Percentiles rank a stretch among this genome's conserved stretches.
These are phyloP conservation scores for Embiotoca jacksoni DNA, from an alignment of 2,113 vertebrate genomes.

Conservation along the genomic window DNA sequence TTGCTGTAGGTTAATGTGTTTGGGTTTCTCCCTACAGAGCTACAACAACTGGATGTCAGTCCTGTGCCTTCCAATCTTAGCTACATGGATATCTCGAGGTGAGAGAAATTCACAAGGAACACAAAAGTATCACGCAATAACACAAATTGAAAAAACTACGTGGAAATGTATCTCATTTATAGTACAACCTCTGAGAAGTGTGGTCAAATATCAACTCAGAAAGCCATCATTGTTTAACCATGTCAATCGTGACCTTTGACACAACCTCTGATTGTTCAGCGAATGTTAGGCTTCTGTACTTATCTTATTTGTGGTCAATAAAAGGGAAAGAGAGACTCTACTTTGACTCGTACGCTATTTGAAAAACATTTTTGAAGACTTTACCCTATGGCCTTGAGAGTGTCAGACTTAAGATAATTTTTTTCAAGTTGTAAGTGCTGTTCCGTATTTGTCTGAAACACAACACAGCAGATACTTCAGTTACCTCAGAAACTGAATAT, in stretches of 20 bases:
- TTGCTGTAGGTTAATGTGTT: slow-evolving; percentile 77
- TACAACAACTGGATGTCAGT: slow-evolving; percentile 91
- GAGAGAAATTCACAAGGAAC: slow-evolving; percentile 63
- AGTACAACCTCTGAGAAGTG: slow-evolving; percentile 8
- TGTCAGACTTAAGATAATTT: not conserved
- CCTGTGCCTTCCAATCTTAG: slow-evolving; percentile 92
- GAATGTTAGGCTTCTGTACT: not conserved
- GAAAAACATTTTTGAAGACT: not conserved
- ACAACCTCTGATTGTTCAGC: not conserved
- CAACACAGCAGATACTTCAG: not conserved
- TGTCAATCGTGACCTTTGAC: slow-evolving; percentile 10
- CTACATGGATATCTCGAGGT: slow-evolving; percentile 97
- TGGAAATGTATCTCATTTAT: not conserved
- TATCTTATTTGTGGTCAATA: not conserved
- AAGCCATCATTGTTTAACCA: slow-evolving; percentile 26
- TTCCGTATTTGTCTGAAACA: not conserved
- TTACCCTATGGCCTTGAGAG: not conserved
- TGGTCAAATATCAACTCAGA: not conserved
- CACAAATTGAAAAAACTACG: not conserved
- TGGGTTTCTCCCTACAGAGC: slow-evolving; percentile 83
- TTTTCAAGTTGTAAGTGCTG: not conserved
- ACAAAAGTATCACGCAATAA: not conserved
- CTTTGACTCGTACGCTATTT: not conserved
- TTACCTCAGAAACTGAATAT: not conserved
- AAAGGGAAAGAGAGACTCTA: not conserved